These are phyloP conservation scores for Anniella stebbinsi DNA, from an alignment of 2,797 vertebrate genomes.

Conservation along the genomic window DNA sequence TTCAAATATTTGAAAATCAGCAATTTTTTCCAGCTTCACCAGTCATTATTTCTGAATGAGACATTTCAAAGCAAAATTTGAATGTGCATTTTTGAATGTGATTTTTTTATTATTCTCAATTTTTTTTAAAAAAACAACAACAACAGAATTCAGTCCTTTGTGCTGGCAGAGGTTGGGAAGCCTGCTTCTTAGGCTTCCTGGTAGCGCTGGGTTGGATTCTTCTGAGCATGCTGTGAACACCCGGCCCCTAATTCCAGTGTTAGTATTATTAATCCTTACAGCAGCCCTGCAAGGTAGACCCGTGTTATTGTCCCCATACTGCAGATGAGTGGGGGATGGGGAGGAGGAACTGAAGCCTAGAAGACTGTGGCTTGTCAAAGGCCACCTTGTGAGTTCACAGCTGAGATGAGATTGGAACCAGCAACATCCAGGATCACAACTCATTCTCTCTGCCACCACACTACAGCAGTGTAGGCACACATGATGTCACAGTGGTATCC, in stretches of 20 bases:
- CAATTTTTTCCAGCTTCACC: neutral
- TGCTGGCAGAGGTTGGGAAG: too few relatives aligned
- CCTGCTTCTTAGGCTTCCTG: neutral
- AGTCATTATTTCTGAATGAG: neutral
- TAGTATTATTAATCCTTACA: neutral
- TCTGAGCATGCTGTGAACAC: neutral
- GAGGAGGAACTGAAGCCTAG: neutral
- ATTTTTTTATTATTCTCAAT: neutral
- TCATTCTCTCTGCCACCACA: neutral
- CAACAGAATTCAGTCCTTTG: neutral
- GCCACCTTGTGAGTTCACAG: neutral
- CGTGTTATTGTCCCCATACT: neutral
- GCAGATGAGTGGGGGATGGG: too few relatives aligned
- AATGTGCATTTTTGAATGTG: neutral
- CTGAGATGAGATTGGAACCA: neutral
- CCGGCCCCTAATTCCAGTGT: neutral
- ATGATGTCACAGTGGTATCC: neutral
- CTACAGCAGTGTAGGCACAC: neutral
- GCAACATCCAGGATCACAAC: too few relatives aligned
- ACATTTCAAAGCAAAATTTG: constrained; percentile 3
- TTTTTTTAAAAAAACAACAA: too few relatives aligned
- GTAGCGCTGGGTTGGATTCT: neutral
- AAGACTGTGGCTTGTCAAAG: neutral
- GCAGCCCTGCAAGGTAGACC: neutral
- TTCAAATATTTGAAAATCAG: constrained; percentile 33